A percentile compares a stretch with the other conserved stretches of the same genome.
Evolutionary conservation across 1,140 invertebrate species (phyloP).

Genomic region (Panagrolaimus sp.): DNA sequence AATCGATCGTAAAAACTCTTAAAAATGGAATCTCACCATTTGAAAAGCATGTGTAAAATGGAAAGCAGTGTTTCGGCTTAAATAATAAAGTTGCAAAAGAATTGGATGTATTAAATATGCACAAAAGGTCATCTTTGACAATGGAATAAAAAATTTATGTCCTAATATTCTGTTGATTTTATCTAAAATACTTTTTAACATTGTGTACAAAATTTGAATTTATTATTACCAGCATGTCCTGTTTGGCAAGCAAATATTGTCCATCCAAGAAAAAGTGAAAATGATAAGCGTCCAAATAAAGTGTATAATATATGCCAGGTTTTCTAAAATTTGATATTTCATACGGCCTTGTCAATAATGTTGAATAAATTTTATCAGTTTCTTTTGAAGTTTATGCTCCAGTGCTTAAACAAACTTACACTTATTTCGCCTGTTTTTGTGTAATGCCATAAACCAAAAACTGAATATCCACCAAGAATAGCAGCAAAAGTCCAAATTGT

Average conservation of each 20-base stretch:
- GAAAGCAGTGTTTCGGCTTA: slow-evolving; percentile 52
- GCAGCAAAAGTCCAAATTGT: slow-evolving; percentile 43
- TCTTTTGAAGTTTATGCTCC: no score
- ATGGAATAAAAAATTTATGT: slow-evolving; percentile 59
- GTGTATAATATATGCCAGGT: slow-evolving; percentile 68
- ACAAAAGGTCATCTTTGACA: slow-evolving; percentile 61
- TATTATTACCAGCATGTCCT: slow-evolving; percentile 72
- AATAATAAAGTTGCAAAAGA: slow-evolving; percentile 57
- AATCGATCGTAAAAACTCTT: no score
- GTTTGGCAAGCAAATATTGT: slow-evolving; percentile 79
- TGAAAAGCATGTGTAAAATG: slow-evolving; percentile 57
- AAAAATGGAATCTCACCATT: slow-evolving; percentile 48
- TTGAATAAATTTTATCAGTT: no score
- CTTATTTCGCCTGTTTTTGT: slow-evolving; percentile 56
- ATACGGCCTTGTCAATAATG: no score
- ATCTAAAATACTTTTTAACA: slow-evolving; percentile 26
- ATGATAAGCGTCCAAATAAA: slow-evolving; percentile 74
- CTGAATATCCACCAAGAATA: slow-evolving; percentile 50
- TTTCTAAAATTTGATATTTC: no score
- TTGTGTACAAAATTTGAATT: no score
- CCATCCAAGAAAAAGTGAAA: slow-evolving; percentile 76
- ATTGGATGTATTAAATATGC: slow-evolving; percentile 61
- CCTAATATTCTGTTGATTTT: slow-evolving; percentile 48
- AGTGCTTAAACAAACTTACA: no score
- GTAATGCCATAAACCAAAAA: slow-evolving; percentile 53